Conservation (phyloP, 2,888 invertebrate genomes). For the Dinocampus coccinellae region DNA sequence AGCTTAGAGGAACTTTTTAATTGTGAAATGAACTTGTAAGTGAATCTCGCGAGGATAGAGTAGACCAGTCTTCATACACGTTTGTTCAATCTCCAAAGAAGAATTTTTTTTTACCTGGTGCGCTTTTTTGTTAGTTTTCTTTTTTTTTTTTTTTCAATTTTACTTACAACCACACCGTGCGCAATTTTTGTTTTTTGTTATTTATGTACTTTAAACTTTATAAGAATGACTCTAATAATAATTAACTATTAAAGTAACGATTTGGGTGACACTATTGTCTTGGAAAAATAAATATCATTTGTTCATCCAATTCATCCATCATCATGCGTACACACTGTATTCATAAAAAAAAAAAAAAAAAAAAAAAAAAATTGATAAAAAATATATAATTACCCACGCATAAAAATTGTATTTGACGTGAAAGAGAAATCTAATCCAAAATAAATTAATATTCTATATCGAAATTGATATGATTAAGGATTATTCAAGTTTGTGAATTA, state of each 20-base stretch:
- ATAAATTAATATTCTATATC: slow-evolving; percentile 64
- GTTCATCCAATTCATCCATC: slow-evolving; percentile 44
- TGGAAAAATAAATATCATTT: slow-evolving; percentile 38
- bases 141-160: slow-evolving; percentile 46
- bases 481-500: slow-evolving; percentile 37
- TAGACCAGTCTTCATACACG: slow-evolving; percentile 66
- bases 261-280: slow-evolving; percentile 31
- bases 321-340: slow-evolving; percentile 38
- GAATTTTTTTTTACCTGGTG: slow-evolving; percentile 67
- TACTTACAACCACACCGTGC: slow-evolving; percentile 66
- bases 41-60: slow-evolving; percentile 66
- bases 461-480: slow-evolving; percentile 61
- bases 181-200: slow-evolving; percentile 52
- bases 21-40: slow-evolving; percentile 58
- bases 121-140: slow-evolving; percentile 55
- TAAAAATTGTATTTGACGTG: slow-evolving; percentile 25
- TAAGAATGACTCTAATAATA: slow-evolving; percentile 19
- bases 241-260: slow-evolving; percentile 23
- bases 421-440: slow-evolving; percentile 33
- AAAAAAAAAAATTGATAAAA: not conserved
- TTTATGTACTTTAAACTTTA: slow-evolving; percentile 14
- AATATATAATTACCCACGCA: slow-evolving; percentile 17
- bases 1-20: slow-evolving; percentile 66
- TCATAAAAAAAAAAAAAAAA: not conserved
- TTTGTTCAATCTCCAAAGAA: slow-evolving; percentile 67